Conservation (phyloP, 2,888 invertebrate species). For the Drosophila atroscutellata region DNA sequence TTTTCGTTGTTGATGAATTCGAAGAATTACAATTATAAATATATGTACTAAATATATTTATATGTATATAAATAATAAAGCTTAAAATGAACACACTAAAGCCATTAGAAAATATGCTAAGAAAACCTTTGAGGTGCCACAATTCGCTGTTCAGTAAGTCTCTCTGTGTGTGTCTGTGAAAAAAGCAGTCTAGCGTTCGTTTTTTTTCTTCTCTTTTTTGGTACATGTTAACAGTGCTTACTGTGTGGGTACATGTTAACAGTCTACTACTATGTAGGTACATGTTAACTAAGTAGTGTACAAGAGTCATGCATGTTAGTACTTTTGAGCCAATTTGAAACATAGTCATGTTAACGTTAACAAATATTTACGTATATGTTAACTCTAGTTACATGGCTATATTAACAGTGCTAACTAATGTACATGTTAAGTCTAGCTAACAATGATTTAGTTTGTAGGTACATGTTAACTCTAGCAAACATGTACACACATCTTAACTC, state of each 20-base stretch:
- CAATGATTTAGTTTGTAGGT: too few species aligned
- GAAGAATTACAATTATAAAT: slow-evolving; percentile 33
- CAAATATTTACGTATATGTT: not conserved
- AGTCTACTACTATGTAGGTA: not conserved
- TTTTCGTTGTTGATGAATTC: slow-evolving; percentile 16
- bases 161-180: slow-evolving; percentile 24
- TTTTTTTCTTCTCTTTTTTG: slow-evolving; percentile 16
- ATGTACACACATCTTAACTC: not conserved
- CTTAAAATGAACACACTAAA: slow-evolving; percentile 28
- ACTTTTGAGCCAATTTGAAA: not conserved
- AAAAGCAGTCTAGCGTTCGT: slow-evolving; percentile 60
- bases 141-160: slow-evolving; percentile 52
- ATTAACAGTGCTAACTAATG: not conserved
- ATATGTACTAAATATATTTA: slow-evolving; percentile 24
- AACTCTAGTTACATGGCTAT: not conserved
- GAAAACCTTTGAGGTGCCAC: slow-evolving; percentile 69
- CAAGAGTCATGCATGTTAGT: slow-evolving; percentile 48
- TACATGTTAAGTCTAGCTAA: too few species aligned
- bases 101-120: slow-evolving; percentile 40
- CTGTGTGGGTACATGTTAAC: not conserved
- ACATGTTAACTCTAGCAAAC: not conserved
- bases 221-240: slow-evolving; percentile 13
- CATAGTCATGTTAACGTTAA: not conserved
- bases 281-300: not conserved
- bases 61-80: slow-evolving; percentile 41